These are phyloP conservation scores for Drosophila lacteicornis DNA, from an alignment of 1,140 invertebrate genomes.

Conservation along the genomic window DNA sequence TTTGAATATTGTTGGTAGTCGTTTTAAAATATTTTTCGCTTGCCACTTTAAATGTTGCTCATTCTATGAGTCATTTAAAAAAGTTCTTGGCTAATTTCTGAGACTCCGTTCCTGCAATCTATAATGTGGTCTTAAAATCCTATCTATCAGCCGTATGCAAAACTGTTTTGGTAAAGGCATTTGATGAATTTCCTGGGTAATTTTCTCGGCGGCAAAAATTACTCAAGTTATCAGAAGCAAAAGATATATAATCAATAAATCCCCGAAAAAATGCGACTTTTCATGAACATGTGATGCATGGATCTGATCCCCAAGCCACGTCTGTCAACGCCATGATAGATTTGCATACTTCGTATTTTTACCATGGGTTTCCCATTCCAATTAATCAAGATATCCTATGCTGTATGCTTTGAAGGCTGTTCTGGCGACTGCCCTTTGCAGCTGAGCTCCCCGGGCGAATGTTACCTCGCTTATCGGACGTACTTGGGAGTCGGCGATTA, in stretches of 20 bases:
- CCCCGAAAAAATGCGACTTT: slow-evolving; percentile 34
- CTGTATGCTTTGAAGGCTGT: slow-evolving; percentile 9
- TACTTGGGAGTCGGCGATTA: slow-evolving; percentile 12
- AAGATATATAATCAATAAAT: slow-evolving; percentile 37
- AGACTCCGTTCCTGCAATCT: slow-evolving; percentile 25
- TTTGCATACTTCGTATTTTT: slow-evolving; percentile 40
- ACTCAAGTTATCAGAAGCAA: slow-evolving; percentile 52
- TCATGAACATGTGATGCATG: slow-evolving; percentile 62
- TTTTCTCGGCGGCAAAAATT: slow-evolving; percentile 49
- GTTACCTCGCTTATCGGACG: slow-evolving; percentile 17
- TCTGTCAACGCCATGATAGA: slow-evolving; percentile 43
- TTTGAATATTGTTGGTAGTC: no score
- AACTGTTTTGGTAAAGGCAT: slow-evolving; percentile 39
- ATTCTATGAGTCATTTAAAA: slow-evolving; percentile 13
- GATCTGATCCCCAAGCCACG: slow-evolving; percentile 27
- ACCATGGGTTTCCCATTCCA: slow-evolving; percentile 19
- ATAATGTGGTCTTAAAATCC: slow-evolving; percentile 63
- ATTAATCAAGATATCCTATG: slow-evolving; percentile 46
- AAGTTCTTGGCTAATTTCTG: background rate
- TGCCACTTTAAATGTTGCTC: background rate
- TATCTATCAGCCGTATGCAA: slow-evolving; percentile 62
- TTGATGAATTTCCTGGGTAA: slow-evolving; percentile 69
- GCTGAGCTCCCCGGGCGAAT: background rate
- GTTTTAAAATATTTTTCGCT: background rate
- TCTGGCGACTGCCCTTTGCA: slow-evolving; percentile 4